Evolutionary conservation across 2,888 invertebrate species (phyloP).

Genomic region (Seladonia tumulorum): DNA sequence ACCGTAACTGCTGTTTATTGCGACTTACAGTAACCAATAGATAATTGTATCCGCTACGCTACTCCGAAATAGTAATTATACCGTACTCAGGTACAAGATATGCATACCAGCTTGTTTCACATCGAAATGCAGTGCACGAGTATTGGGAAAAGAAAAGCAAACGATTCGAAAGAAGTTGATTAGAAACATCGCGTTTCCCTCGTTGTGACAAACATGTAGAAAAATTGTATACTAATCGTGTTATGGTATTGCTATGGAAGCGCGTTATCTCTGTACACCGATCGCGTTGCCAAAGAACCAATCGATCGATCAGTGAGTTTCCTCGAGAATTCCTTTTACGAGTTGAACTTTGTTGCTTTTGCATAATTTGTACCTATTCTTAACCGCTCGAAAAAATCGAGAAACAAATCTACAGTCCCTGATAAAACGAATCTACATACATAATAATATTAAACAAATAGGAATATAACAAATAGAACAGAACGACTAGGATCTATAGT

Average conservation of each 20-base stretch:
- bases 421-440: slow-evolving; percentile 21
- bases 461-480: slow-evolving; percentile 64
- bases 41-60: slow-evolving; percentile 18
- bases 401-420: neutral
- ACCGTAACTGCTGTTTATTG: slow-evolving; percentile 3
- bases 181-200: slow-evolving; percentile 1
- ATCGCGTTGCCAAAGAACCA: neutral
- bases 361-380: slow-evolving; percentile 59
- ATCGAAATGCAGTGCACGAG: slow-evolving; percentile 3
- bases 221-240: slow-evolving; percentile 13
- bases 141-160: neutral
- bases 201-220: slow-evolving; percentile 16
- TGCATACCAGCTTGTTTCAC: slow-evolving; percentile 40
- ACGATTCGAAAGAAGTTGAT: neutral
- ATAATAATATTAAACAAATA: slow-evolving; percentile 58
- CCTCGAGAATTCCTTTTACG: neutral
- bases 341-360: slow-evolving; percentile 16
- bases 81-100: slow-evolving; percentile 62
- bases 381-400: slow-evolving; percentile 22
- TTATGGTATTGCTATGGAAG: slow-evolving; percentile 42
- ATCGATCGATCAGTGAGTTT: neutral
- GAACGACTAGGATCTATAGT: slow-evolving; percentile 69
- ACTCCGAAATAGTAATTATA: slow-evolving; percentile 28
- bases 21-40: neutral
- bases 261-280: slow-evolving; percentile 30